These are phyloP conservation scores for Anabas testudineus DNA, from an alignment of 2,797 vertebrate genomes.

Conservation along the genomic window DNA sequence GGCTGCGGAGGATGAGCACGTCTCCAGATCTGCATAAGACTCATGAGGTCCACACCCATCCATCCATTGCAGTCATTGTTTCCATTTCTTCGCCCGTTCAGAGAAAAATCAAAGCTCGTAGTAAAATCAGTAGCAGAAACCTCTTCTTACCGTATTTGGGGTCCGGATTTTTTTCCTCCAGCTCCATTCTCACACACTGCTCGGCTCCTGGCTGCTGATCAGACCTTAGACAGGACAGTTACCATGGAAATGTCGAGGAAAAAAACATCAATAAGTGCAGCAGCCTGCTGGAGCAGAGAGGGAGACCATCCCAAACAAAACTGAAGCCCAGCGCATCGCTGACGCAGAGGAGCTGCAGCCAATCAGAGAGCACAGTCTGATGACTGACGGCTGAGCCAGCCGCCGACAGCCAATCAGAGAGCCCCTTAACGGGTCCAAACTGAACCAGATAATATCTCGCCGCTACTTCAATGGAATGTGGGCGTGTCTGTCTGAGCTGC, in stretches of 20 bases:
- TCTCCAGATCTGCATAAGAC: conserved; percentile 52
- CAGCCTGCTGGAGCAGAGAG: not conserved
- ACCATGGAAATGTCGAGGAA: conserved; percentile 76
- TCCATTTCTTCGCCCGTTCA: conserved; percentile 65
- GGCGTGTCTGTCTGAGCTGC: not conserved
- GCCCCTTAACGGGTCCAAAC: not conserved
- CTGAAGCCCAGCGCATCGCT: conserved; percentile 38
- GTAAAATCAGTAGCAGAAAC: not conserved
- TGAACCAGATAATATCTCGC: not conserved
- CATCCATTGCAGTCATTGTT: conserved; percentile 81
- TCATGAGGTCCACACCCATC: conserved; percentile 81
- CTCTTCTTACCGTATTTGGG: conserved; percentile 81
- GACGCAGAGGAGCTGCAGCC: conserved; percentile 37
- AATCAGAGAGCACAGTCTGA: conserved; percentile 42
- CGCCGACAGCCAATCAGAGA: conserved; percentile 54
- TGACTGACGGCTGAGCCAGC: conserved; percentile 58
- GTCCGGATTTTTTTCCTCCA: conserved; percentile 81
- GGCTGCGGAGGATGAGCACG: conserved; percentile 35
- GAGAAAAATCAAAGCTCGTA: conserved; percentile 34
- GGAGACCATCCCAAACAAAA: conserved; percentile 46
- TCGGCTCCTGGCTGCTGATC: conserved; percentile 49
- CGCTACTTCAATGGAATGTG: conserved; percentile 63
- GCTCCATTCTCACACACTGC: conserved; percentile 74
- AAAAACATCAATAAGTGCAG: conserved; percentile 60
- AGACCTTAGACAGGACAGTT: conserved; percentile 66